phyloP scores from a whole-genome alignment of 2,888 invertebrate species.

The Agonopterix arenella region DNA sequence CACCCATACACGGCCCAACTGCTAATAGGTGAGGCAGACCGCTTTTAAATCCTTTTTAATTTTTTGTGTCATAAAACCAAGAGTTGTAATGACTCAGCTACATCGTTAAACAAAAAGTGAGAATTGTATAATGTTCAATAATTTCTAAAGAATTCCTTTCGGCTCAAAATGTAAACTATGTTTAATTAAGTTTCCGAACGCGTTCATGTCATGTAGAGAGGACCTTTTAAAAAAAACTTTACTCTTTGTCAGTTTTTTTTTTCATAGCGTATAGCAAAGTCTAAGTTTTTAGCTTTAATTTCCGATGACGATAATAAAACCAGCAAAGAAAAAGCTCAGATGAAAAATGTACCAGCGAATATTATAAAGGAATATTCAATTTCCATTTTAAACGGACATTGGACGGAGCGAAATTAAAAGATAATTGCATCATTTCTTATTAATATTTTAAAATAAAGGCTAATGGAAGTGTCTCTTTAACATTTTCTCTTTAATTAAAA shows the following conservation, averaged over 20 bases:
- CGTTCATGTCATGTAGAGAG: too few species aligned
- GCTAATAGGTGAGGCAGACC: slow-evolving; percentile 52
- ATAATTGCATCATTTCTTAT: slow-evolving; percentile 29
- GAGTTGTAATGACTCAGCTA: neutral
- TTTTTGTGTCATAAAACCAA: slow-evolving; percentile 9
- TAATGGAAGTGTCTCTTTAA: slow-evolving; percentile 28
- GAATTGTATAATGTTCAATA: neutral
- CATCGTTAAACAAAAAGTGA: neutral
- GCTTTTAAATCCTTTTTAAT: slow-evolving; percentile 32
- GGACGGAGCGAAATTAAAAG: slow-evolving; percentile 26
- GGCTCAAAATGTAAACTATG: too few species aligned
- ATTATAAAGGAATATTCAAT: slow-evolving; percentile 17
- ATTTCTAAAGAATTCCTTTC: too few species aligned
- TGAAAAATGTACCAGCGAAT: too few species aligned
- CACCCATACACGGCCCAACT: slow-evolving; percentile 46
- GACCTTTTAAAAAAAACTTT: too few species aligned
- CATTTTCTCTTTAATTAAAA: slow-evolving; percentile 31
- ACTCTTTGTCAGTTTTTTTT: too few species aligned
- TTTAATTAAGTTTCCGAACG: too few species aligned
- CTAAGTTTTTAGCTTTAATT: too few species aligned
- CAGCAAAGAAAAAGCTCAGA: too few species aligned
- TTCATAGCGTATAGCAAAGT: too few species aligned
- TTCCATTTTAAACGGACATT: slow-evolving; percentile 34
- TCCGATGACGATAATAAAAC: too few species aligned
- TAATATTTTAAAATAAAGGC: slow-evolving; percentile 12